Percentiles rank a stretch among this genome's conserved stretches.
phyloP scores from a whole-genome alignment of 2,113 vertebrate genomes.

The Malurus alboscapulatus region DNA sequence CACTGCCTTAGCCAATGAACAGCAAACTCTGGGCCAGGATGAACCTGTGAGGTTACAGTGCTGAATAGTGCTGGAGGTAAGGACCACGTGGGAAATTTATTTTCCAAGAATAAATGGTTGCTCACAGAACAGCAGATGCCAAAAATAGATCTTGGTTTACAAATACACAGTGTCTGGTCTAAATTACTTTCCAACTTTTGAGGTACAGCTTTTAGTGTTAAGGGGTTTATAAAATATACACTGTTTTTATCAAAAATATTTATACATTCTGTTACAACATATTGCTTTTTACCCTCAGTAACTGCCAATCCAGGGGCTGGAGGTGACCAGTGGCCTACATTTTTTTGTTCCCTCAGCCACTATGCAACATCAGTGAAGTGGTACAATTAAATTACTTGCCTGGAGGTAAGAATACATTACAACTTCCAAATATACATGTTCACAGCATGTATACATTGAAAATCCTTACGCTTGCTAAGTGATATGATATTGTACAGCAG shows the following conservation, averaged over 20 bases:
- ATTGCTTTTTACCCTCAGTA: constrained; percentile 77
- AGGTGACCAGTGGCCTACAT: constrained; percentile 69
- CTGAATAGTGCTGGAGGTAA: background rate
- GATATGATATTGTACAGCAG: constrained; percentile 76
- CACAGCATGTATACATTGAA: constrained; percentile 75
- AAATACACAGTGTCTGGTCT: constrained; percentile 63
- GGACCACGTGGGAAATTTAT: background rate
- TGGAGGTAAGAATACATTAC: constrained; percentile 72
- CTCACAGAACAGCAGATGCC: constrained; percentile 38
- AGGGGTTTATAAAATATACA: constrained; percentile 80
- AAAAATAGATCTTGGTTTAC: constrained; percentile 35
- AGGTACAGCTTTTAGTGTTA: constrained; percentile 84
- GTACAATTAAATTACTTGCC: constrained; percentile 72
- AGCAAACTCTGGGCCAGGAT: constrained; percentile 22
- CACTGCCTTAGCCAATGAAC: background rate
- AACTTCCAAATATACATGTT: constrained; percentile 78
- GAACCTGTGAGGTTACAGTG: background rate
- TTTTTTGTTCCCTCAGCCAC: constrained; percentile 63
- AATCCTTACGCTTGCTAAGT: constrained; percentile 46
- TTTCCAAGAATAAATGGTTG: constrained; percentile 30
- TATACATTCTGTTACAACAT: constrained; percentile 81
- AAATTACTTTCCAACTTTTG: constrained; percentile 69
- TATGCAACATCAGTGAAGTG: constrained; percentile 63
- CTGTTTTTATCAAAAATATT: constrained; percentile 82
- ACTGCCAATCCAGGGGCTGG: constrained; percentile 74